A percentile compares a stretch with the other conserved stretches of the same genome.
Conservation (phyloP, 2,888 invertebrate species). For the Tetanocera ferruginea region DNA sequence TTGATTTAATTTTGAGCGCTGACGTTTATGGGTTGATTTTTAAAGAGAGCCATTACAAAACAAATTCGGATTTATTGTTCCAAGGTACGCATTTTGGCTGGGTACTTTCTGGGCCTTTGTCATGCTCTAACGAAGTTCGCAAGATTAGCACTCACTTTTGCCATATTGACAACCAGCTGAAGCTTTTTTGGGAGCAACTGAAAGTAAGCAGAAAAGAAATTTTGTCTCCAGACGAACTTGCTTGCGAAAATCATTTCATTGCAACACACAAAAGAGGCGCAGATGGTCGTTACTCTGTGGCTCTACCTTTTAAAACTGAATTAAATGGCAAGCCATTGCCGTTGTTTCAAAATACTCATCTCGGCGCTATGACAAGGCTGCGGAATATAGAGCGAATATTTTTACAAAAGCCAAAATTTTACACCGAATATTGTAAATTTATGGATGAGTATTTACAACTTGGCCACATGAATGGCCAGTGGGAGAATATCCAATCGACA, state of each 20-base stretch:
- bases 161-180: neutral
- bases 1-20: no score
- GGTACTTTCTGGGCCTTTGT: neutral
- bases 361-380: neutral
- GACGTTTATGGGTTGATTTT: no score
- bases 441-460: neutral
- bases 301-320: neutral
- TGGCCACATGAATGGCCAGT: neutral
- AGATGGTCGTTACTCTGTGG: neutral
- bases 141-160: neutral
- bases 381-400: neutral
- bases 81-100: neutral
- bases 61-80: no score
- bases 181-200: neutral
- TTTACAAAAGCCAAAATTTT: neutral
- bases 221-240: neutral
- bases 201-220: neutral
- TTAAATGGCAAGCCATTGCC: no score
- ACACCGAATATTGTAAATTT: neutral
- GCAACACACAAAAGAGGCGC: neutral
- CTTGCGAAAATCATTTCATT: neutral
- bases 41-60: no score
- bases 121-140: neutral
- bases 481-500: neutral
- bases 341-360: neutral